phyloP scores from a whole-genome alignment of 2,888 invertebrate genomes.

The Cerastoderma edule region DNA sequence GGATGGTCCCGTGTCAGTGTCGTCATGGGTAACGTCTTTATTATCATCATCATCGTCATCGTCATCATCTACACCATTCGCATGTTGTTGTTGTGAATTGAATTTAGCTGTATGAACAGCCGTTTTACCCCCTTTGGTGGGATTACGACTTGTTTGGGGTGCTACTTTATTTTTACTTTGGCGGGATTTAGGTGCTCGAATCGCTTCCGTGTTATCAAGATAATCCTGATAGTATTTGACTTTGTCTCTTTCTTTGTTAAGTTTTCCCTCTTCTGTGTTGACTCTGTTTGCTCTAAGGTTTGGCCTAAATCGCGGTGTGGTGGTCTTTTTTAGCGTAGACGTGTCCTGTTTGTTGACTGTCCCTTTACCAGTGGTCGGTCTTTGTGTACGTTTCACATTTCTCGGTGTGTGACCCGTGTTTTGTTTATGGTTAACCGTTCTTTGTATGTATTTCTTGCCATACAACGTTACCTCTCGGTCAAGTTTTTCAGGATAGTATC shows the following conservation, averaged over 20 bases:
- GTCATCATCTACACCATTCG: too few relatives aligned
- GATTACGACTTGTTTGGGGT: background rate
- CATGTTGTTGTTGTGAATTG: slow-evolving; percentile 7
- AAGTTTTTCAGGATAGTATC: background rate
- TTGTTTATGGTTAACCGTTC: background rate
- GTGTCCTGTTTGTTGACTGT: background rate
- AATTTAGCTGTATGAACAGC: slow-evolving; percentile 10
- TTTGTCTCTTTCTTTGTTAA: slow-evolving; percentile 20
- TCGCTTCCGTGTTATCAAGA: background rate
- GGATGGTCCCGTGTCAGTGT: background rate
- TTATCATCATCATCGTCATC: background rate
- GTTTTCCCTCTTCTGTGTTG: slow-evolving; percentile 21
- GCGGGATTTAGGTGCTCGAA: background rate
- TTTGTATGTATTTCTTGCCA: background rate
- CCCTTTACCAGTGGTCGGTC: background rate
- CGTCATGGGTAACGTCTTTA: background rate
- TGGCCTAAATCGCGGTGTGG: background rate
- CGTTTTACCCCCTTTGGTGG: background rate
- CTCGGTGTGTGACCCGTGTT: background rate
- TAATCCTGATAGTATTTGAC: slow-evolving; percentile 15
- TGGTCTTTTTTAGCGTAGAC: background rate
- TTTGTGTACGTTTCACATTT: background rate
- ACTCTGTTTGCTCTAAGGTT: background rate
- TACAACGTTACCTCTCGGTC: background rate
- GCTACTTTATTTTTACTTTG: background rate